Evolutionary conservation across 2,888 invertebrate genomes (phyloP), one percentile per base, ranked within the genome.

Genomic region (Achlya flavicornis): DNA sequence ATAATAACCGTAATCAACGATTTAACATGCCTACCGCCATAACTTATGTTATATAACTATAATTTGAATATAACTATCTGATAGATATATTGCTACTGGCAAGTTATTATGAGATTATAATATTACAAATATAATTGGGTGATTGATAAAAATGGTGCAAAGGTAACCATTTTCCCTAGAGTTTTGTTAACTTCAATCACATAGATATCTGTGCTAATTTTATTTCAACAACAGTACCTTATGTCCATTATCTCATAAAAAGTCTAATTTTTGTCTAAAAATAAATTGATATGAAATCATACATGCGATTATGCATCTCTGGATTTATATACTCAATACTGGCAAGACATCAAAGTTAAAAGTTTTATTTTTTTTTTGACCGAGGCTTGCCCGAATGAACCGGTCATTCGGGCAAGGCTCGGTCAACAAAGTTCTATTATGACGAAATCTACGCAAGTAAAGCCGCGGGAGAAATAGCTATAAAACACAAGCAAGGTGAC

Each of bases 21-120:
- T 60, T 60, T 26, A 35, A 26, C 60, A 60, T 60, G 60, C 60
- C 60, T 60, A 41, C 60, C 60, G 41, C 26, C 53, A 53, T 53
- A 53, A 53, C 53, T 10, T 19, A 10, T 19, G 43, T 60, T 60
- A 60, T 60, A 43, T 60, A 60, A 60, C 26, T 43, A 26, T 33
- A 60, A 60, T 60, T 60, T 60, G 41, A 41, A 11, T 16, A 14
- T 43, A 26, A 43, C 41, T 26, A 41, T 12, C 7, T 19, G 1
- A 26, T 60, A 8, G 43, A 26, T 43, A 26, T 43, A 53, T 53
- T 53, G 53, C 60, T 60, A 60, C 60, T 60, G 60, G 11, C n/a
- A 60, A 4, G 16, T 53, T 60, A 19, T 60, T 60, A 43, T 43
- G 12, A 26, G 14, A 43, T 16, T 19, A n/a, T n/a, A n/a, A n/a